A percentile compares a stretch with the other conserved stretches of the same genome.
phyloP scores from a whole-genome alignment of 2,888 invertebrate genomes.

The Phyllotreta striolata region DNA sequence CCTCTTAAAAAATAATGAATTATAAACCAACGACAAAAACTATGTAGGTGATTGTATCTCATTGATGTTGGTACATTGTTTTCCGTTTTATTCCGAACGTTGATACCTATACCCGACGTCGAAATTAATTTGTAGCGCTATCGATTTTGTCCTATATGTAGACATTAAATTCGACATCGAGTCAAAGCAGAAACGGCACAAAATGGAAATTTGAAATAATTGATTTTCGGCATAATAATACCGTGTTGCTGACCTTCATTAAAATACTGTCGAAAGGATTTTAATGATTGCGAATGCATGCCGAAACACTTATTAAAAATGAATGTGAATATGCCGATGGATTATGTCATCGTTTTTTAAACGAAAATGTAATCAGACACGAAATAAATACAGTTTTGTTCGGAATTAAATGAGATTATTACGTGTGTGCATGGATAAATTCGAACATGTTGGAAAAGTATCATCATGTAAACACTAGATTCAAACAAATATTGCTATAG shows the following conservation, averaged over 20 bases:
- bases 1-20: no score
- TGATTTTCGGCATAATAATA: constrained; percentile 11
- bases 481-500: no score
- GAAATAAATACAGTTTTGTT: constrained; percentile 3
- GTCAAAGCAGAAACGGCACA: constrained; percentile 13
- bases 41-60: no score
- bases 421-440: no score
- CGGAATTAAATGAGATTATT: no score
- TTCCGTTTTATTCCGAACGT: no score
- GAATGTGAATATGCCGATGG: constrained; percentile 3
- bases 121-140: constrained; percentile 6
- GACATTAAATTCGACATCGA: constrained; percentile 4
- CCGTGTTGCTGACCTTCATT: constrained; percentile 8
- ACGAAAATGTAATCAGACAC: background rate
- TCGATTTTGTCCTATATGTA: constrained; percentile 10
- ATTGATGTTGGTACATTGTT: no score
- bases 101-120: background rate
- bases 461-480: no score
- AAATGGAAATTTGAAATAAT: constrained; percentile 13
- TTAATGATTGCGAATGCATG: constrained; percentile 7
- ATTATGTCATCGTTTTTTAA: constrained; percentile 4
- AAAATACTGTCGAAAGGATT: constrained; percentile 11
- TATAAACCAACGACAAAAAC: no score
- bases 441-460: no score
- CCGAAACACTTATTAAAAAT: constrained; percentile 9